Conservation (phyloP, 2,888 invertebrate species). For the Empis stercorea region DNA sequence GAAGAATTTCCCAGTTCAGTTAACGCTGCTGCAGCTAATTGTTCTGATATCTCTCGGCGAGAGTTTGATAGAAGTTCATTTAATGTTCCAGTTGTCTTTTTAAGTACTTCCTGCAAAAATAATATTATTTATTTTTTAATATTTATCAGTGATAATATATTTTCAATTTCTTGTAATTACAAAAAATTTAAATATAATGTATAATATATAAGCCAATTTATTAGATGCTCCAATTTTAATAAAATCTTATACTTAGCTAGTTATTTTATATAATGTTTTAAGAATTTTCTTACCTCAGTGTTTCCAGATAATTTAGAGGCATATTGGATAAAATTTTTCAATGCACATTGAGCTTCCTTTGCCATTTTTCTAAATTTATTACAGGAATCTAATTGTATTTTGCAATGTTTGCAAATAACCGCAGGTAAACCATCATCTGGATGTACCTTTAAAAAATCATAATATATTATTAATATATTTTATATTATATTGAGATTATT, state of each 20-base stretch:
- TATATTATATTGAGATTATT: no score
- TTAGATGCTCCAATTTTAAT: no score
- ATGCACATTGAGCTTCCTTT: conserved; percentile 58
- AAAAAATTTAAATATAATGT: no score
- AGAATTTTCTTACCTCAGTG: not conserved
- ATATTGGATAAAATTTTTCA: conserved; percentile 63
- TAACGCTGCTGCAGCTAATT: conserved; percentile 34
- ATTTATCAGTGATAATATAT: no score
- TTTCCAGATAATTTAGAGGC: conserved; percentile 51
- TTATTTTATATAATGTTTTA: no score
- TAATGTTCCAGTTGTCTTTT: conserved; percentile 44
- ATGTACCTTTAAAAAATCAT: conserved; percentile 56
- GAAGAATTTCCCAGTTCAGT: conserved; percentile 34
- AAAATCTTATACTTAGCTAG: no score
- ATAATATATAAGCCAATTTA: no score
- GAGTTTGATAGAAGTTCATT: conserved; percentile 43
- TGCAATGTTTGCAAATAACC: conserved; percentile 64
- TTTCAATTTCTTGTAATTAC: no score
- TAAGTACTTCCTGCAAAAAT: conserved; percentile 38
- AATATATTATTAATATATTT: no score
- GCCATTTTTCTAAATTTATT: conserved; percentile 65
- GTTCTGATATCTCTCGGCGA: conserved; percentile 28
- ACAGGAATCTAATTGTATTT: conserved; percentile 59
- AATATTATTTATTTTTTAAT: no score
- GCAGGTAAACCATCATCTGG: conserved; percentile 64